Evolutionary conservation across 2,888 invertebrate species (phyloP).

Genomic region (Camponotus fellah): DNA sequence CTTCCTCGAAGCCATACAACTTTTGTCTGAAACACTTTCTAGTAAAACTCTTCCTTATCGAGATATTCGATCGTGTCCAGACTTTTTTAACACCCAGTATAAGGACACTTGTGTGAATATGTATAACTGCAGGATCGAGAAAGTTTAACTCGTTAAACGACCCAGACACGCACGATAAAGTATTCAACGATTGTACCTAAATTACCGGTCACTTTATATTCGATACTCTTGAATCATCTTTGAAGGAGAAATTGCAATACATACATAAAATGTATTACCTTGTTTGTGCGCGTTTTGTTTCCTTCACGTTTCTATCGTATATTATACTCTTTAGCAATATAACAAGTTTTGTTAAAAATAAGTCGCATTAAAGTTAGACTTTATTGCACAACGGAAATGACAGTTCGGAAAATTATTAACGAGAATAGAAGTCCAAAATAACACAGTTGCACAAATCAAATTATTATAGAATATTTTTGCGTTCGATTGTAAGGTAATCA

Average conservation of each 20-base stretch:
- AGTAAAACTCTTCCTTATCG: too few relatives aligned
- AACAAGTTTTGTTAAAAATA: slow-evolving; percentile 22
- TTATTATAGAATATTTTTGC: slow-evolving; percentile 7
- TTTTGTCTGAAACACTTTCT: too few relatives aligned
- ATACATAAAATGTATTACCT: background rate
- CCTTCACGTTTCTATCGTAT: background rate
- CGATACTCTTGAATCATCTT: background rate
- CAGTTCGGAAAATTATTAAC: background rate
- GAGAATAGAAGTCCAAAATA: slow-evolving; percentile 1
- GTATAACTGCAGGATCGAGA: background rate
- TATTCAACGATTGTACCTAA: background rate
- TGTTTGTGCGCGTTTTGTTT: background rate
- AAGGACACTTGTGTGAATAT: background rate
- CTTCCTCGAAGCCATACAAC: too few relatives aligned
- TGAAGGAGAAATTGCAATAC: background rate
- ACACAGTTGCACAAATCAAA: slow-evolving; percentile 10
- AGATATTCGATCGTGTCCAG: too few relatives aligned
- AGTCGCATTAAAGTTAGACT: background rate
- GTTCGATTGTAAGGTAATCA: background rate
- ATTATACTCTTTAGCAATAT: background rate
- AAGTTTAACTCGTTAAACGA: slow-evolving; percentile 2
- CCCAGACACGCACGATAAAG: background rate
- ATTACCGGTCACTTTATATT: background rate
- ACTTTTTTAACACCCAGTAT: background rate
- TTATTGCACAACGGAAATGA: background rate